Evolutionary conservation across 92 coral and sea anemone species (phyloP), one percentile per base, ranked within the genome.

Genomic region (Epizoanthus scotinus): DNA sequence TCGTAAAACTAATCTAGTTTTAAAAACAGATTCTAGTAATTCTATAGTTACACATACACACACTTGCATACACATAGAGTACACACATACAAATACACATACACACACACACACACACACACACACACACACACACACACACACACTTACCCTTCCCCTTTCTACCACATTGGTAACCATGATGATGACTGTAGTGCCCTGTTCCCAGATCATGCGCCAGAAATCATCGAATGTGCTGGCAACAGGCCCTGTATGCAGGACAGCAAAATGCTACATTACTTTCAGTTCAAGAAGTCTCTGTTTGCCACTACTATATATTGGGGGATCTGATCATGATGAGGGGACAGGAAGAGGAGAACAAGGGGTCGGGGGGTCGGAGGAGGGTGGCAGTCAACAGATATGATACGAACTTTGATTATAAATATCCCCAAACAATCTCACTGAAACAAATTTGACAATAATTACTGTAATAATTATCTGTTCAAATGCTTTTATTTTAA

Each of bases 121-220:
- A 34, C 5, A 34, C 4, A 34, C 40, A 34, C 6, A 34, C 40
- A 2, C 4, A 50, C 44, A 77, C 13, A 26, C 21, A 3, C 8
- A 44, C 15, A 63, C 38, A 26, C 85, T 9, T 54, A 92, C 97
- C 92, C 93, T 86, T 61, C 97, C 97, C 57, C 94, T 91, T 58
- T 92, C 97, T 10, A 92, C 85, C 5, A 88, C 87, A 78, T 92
- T 92, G 55, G 97, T 92, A 10, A 92, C 94, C 97, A 92, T 92
- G 83, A 92, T 89, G 27, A 92, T 77, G 14, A 83, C 84, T 53
- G 90, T 86, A 38, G 84, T 87, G 12, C 90, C 87, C 52, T 92
- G 94, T 65, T 92, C 97, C 94, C 97, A 92, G 20, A 92, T 80
- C 78, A 91, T 92, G 50, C 94, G 91, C 97, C 97, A 92, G 86